These are phyloP conservation scores for Candidula unifasciata DNA, from an alignment of 2,888 invertebrate species.

Conservation along the genomic window DNA sequence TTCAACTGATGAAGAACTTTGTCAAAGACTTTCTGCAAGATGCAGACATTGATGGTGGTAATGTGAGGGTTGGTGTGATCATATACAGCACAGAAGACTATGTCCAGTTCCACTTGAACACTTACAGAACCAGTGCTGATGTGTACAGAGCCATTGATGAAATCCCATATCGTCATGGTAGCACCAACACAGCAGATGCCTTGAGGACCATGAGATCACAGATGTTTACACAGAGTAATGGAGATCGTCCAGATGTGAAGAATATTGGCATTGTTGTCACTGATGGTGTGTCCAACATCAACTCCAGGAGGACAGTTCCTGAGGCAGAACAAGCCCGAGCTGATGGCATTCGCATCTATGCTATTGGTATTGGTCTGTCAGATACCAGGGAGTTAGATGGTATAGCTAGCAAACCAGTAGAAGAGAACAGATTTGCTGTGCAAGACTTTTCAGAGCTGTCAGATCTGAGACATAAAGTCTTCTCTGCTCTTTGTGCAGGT, in stretches of 20 bases:
- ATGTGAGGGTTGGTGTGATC: conserved; percentile 70
- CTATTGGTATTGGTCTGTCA: conserved; percentile 66
- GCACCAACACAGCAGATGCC: conserved; percentile 73
- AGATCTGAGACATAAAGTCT: conserved; percentile 60
- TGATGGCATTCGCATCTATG: conserved; percentile 64
- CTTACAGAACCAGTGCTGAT: conserved; percentile 57
- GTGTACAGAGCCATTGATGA: conserved; percentile 62
- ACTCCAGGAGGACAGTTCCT: conserved; percentile 64
- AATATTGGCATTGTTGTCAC: conserved; percentile 72
- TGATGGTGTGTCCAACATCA: conserved; percentile 74
- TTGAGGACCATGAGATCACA: conserved; percentile 63
- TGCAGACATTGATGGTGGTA: conserved; percentile 65
- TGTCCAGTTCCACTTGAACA: conserved; percentile 67
- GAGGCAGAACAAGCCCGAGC: conserved; percentile 64
- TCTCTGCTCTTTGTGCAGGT: conserved; percentile 54
- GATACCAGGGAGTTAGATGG: conserved; percentile 69
- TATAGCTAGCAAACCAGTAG: conserved; percentile 66
- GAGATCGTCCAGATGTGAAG: conserved; percentile 66
- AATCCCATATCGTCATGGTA: conserved; percentile 64
- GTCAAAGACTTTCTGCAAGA: conserved; percentile 61
- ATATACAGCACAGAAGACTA: conserved; percentile 65
- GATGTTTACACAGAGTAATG: conserved; percentile 65
- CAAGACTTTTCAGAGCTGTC: conserved; percentile 64
- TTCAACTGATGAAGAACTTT: conserved; percentile 62
- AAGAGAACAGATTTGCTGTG: conserved; percentile 64